These are phyloP conservation scores for Pseudoatta argentina DNA, from an alignment of 1,140 invertebrate species.

Conservation along the genomic window DNA sequence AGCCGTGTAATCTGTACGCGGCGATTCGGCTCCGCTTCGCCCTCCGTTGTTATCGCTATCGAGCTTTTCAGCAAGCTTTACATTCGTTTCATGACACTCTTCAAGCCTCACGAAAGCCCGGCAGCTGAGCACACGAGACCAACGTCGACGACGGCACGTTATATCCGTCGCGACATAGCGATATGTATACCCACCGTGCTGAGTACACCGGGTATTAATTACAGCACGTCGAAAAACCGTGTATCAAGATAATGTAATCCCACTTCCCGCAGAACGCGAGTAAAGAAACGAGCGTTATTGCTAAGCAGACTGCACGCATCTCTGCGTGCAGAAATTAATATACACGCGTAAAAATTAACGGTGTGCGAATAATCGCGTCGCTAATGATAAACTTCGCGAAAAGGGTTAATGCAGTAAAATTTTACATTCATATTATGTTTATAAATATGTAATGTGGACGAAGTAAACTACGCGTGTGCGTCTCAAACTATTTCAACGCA, in stretches of 20 bases:
- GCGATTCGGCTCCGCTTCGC: conserved; percentile 63
- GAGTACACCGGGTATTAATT: conserved; percentile 69
- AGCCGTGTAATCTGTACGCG: conserved; percentile 68
- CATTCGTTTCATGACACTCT: conserved; percentile 83
- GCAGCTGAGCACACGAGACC: conserved; percentile 62
- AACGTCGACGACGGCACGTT: conserved; percentile 61
- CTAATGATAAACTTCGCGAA: conserved; percentile 36
- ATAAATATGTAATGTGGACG: background rate
- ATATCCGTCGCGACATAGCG: conserved; percentile 57
- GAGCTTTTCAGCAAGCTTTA: conserved; percentile 84
- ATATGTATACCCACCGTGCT: conserved; percentile 47
- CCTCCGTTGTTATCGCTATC: conserved; percentile 79
- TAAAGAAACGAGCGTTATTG: conserved; percentile 42
- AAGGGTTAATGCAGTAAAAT: conserved; percentile 18
- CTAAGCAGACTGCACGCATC: conserved; percentile 44
- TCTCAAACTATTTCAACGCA: background rate
- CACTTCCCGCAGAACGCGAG: conserved; percentile 52
- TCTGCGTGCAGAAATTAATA: conserved; percentile 47
- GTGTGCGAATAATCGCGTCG: conserved; percentile 56
- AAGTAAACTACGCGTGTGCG: background rate
- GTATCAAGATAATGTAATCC: conserved; percentile 68
- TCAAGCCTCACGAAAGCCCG: conserved; percentile 79
- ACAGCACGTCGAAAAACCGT: conserved; percentile 71
- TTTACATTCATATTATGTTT: background rate
- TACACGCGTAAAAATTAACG: conserved; percentile 57